These are phyloP conservation scores for Homarus gammarus DNA, from an alignment of 2,888 invertebrate genomes.

Conservation along the genomic window DNA sequence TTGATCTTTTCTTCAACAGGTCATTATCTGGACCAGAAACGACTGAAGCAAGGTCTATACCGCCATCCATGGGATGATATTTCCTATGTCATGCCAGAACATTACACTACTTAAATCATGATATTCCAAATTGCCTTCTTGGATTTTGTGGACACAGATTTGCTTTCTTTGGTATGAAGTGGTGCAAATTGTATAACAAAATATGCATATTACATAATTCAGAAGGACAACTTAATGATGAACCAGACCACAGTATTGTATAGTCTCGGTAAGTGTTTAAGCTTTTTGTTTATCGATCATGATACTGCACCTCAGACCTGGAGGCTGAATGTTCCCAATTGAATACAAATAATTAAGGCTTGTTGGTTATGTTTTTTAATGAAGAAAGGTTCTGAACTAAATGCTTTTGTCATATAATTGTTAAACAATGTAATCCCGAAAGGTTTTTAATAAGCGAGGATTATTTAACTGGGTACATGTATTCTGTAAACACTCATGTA, in stretches of 20 bases:
- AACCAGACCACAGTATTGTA: not conserved
- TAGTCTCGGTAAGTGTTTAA: not conserved
- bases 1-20: conserved; percentile 81
- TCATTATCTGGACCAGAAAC: conserved; percentile 98
- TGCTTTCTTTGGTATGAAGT: not conserved
- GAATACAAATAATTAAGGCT: no score
- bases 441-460: no score
- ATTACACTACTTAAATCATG: conserved; percentile 63
- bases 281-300: no score
- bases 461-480: no score
- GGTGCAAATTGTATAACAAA: not conserved
- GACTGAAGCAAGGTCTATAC: conserved; percentile 98
- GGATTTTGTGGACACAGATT: not conserved
- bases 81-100: conserved; percentile 89
- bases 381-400: no score
- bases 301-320: not conserved
- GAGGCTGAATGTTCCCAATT: no score
- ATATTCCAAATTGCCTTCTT: not conserved
- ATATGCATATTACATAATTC: not conserved
- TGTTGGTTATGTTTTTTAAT: no score
- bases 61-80: conserved; percentile 99
- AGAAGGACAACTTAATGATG: not conserved
- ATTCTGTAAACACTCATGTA: no score
- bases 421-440: no score
- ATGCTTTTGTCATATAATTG: no score